A percentile compares a stretch with the other conserved stretches of the same genome.
These are phyloP conservation scores for Raphicerus campestris DNA, from an alignment of 2,113 vertebrate species.

Conservation along the genomic window DNA sequence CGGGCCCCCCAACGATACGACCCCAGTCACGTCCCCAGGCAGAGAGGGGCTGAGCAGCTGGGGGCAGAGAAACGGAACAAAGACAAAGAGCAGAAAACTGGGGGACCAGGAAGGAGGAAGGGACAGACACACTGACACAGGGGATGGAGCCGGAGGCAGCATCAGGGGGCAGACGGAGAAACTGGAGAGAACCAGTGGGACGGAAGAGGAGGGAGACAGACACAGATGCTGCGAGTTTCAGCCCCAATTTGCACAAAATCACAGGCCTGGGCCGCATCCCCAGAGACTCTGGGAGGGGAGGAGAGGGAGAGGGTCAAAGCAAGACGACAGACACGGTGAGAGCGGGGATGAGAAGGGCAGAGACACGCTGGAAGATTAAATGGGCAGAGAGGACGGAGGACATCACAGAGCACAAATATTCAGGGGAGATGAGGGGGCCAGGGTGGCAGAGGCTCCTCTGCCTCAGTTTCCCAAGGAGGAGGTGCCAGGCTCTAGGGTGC, in stretches of 20 bases:
- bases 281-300: not conserved
- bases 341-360: not conserved
- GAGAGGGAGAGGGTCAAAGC: not conserved
- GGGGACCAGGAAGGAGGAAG: not conserved
- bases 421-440: not conserved
- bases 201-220: not conserved
- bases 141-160: not conserved
- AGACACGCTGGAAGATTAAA: not conserved
- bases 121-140: not conserved
- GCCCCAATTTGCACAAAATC: not conserved
- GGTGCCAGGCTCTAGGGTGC: not conserved
- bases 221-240: not conserved
- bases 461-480: not conserved
- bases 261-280: not conserved
- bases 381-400: not conserved
- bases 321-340: not conserved
- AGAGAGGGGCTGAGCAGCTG: not conserved
- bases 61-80: slow-evolving; percentile 11
- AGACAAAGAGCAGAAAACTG: not conserved
- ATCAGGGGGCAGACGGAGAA: not conserved
- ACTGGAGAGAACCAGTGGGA: not conserved
- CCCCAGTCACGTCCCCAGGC: not conserved
- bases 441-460: not conserved
- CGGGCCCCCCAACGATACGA: not conserved
- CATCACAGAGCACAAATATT: not conserved